Evolutionary conservation across 2,888 invertebrate genomes (phyloP).

Genomic region (Lycophotia porphyrea): DNA sequence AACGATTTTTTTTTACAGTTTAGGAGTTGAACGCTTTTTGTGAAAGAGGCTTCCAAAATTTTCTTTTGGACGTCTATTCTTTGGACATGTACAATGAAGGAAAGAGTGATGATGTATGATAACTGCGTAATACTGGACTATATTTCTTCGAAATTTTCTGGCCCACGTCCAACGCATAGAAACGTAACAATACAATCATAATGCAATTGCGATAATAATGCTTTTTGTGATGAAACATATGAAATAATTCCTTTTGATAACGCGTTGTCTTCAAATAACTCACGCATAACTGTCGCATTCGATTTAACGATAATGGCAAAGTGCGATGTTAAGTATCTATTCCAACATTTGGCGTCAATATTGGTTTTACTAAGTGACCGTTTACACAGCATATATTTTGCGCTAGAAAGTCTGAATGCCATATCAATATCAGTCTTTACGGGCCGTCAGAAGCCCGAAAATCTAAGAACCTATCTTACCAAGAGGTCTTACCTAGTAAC

Average conservation of each 20-base stretch:
- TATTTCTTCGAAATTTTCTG: not conserved
- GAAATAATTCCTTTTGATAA: constrained; percentile 16
- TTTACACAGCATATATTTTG: not conserved
- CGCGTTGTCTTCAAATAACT: constrained; percentile 5
- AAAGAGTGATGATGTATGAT: not conserved
- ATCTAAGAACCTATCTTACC: not conserved
- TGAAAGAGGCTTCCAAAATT: not conserved
- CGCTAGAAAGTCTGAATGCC: not conserved
- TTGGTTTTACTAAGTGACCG: not conserved
- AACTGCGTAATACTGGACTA: not conserved
- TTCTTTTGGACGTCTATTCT: not conserved
- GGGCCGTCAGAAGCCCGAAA: not conserved
- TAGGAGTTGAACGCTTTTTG: not conserved
- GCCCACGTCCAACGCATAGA: not conserved
- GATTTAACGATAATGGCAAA: constrained; percentile 9
- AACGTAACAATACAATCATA: not conserved
- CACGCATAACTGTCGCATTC: constrained; percentile 37
- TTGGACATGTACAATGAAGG: not conserved
- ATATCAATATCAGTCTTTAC: not conserved
- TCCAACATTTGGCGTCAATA: constrained; percentile 15
- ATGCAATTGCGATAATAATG: not conserved
- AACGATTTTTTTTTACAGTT: not conserved
- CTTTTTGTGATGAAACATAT: not conserved
- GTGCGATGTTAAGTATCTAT: constrained; percentile 23
- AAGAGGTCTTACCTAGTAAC: not conserved